Evolutionary conservation across 2,797 vertebrate species (phyloP).

Genomic region (Galaxias olidus): DNA sequence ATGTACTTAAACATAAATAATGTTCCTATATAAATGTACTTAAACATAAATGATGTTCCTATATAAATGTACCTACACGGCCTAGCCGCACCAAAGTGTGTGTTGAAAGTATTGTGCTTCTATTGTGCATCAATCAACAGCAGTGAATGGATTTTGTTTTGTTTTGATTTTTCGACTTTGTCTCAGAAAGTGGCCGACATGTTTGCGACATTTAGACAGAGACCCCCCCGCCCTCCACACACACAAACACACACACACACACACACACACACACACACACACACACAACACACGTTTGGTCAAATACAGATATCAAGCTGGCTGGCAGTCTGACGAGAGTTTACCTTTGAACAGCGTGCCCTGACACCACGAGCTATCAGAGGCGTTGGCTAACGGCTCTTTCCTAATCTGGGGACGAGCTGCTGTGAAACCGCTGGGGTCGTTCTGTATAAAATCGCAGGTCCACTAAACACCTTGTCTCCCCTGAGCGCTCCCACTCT

Average conservation of each 20-base stretch:
- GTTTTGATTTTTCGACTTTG: background rate
- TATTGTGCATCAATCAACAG: background rate
- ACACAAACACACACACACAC: conserved; percentile 18
- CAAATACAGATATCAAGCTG: too few relatives aligned
- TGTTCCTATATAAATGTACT: too few relatives aligned
- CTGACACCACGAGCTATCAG: conserved; percentile 3
- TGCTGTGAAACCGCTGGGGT: conserved; percentile 15
- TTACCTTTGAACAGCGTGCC: background rate
- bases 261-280: background rate
- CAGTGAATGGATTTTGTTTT: conserved; percentile 13
- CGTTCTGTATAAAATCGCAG: background rate
- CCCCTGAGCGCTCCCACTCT: too few relatives aligned
- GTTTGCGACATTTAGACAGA: too few relatives aligned
- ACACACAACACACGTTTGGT: background rate
- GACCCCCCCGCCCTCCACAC: too few relatives aligned
- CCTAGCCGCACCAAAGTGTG: too few relatives aligned
- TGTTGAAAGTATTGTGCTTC: too few relatives aligned
- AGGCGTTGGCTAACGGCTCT: conserved; percentile 28
- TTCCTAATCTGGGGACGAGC: conserved; percentile 36
- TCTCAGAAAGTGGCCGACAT: too few relatives aligned
- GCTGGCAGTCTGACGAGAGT: background rate
- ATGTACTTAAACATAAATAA: too few relatives aligned
- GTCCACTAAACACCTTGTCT: conserved; percentile 1
- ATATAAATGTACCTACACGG: too few relatives aligned
- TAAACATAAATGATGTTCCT: too few relatives aligned